Conservation (phyloP, 2,888 invertebrate species). For the Odiellus spinosus region DNA sequence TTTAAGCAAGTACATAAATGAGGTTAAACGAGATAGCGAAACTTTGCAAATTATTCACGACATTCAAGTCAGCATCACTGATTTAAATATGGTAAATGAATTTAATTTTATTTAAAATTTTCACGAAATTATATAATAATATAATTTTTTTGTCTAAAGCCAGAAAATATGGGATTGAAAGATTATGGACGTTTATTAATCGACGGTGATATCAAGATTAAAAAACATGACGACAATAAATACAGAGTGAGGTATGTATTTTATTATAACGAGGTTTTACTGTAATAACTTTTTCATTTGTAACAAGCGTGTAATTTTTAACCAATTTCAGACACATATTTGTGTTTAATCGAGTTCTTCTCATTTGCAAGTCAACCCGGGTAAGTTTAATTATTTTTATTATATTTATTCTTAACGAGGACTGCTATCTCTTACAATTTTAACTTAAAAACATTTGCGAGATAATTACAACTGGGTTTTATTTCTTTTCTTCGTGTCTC, state of each 20-base stretch:
- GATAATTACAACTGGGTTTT: too few species aligned
- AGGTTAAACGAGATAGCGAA: constrained; percentile 91
- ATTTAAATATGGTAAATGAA: constrained; percentile 23
- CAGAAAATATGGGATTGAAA: constrained; percentile 60
- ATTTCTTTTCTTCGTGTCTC: not conserved
- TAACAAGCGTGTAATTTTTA: not conserved
- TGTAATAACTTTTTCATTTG: too few species aligned
- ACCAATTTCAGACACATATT: constrained; percentile 58
- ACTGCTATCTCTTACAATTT: not conserved
- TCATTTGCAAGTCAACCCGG: constrained; percentile 72
- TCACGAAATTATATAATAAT: not conserved
- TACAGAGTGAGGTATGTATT: constrained; percentile 42
- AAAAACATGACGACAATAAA: constrained; percentile 75
- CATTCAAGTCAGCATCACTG: constrained; percentile 50
- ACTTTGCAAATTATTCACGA: constrained; percentile 74
- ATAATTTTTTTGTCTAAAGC: constrained; percentile 28
- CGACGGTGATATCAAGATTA: constrained; percentile 86
- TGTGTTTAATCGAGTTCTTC: constrained; percentile 91
- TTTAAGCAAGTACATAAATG: constrained; percentile 91
- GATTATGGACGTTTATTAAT: constrained; percentile 80
- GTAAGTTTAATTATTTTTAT: constrained; percentile 37
- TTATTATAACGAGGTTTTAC: too few species aligned
- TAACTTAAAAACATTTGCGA: too few species aligned
- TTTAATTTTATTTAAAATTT: not conserved
- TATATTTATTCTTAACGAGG: not conserved